These are phyloP conservation scores for Helicoverpa armigera DNA, from an alignment of 1,140 invertebrate genomes.

Conservation along the genomic window DNA sequence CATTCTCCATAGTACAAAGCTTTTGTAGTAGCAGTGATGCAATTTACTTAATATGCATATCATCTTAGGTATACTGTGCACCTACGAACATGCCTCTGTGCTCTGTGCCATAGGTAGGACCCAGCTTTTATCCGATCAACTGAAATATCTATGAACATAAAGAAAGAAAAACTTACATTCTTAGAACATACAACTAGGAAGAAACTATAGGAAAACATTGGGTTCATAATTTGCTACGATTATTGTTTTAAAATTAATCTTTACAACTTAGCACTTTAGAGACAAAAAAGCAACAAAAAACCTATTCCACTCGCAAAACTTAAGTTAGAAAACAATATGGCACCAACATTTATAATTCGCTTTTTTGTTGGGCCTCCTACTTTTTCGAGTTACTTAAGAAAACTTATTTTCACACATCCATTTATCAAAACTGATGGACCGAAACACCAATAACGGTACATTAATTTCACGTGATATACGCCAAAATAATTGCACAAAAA, in stretches of 20 bases:
- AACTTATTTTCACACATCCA: constrained; percentile 42
- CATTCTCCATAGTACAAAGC: too few species aligned
- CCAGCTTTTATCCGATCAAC: too few species aligned
- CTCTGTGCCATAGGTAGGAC: too few species aligned
- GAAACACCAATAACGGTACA: neutral
- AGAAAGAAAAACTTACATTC: too few species aligned
- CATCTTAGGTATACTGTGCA: neutral
- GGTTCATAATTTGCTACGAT: too few species aligned
- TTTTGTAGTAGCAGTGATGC: too few species aligned
- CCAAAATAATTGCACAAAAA: neutral
- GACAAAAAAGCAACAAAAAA: neutral
- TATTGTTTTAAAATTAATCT: neutral
- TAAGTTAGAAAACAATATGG: constrained; percentile 29
- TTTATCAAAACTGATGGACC: constrained; percentile 32
- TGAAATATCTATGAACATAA: too few species aligned
- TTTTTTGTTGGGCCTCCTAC: constrained; percentile 31
- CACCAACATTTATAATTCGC: constrained; percentile 29
- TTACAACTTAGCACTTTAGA: neutral
- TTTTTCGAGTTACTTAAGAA: constrained; percentile 21
- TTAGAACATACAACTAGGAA: too few species aligned
- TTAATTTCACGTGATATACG: neutral
- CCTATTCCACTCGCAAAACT: constrained; percentile 18
- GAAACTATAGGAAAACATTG: too few species aligned
- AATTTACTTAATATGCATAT: neutral
- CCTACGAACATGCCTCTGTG: too few species aligned